Evolutionary conservation across 1,140 invertebrate genomes (phyloP).

Genomic region (Sycophaga agraensis): DNA sequence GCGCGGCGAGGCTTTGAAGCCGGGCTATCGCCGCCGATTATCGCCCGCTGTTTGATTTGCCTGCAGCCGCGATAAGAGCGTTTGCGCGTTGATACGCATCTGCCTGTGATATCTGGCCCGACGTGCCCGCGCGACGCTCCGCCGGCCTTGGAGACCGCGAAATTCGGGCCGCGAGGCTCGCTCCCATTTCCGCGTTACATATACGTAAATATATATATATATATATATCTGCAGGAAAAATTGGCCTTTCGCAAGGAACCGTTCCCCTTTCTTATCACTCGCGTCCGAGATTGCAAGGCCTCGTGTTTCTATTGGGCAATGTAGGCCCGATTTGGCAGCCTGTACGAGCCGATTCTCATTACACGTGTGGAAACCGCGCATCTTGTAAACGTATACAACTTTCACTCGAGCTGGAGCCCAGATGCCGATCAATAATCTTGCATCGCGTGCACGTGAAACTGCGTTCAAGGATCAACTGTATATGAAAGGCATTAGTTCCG

Average conservation of each 20-base stretch:
- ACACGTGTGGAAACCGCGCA: neutral
- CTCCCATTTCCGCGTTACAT: neutral
- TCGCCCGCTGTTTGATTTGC: conserved; percentile 22
- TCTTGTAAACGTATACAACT: neutral
- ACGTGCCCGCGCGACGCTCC: neutral
- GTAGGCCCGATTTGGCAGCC: no score
- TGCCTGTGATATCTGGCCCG: neutral
- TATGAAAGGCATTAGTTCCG: no score
- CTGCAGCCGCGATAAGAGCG: neutral
- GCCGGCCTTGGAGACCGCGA: neutral
- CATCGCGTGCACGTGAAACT: no score
- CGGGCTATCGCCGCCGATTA: conserved; percentile 13
- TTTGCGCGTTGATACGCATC: conserved; percentile 1
- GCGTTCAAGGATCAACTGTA: no score
- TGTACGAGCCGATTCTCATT: neutral
- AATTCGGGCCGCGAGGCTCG: neutral
- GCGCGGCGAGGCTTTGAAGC: conserved; percentile 17
- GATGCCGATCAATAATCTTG: no score
- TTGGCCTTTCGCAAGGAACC: neutral
- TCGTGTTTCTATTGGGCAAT: no score
- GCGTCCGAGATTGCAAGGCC: no score
- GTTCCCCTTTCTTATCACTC: no score
- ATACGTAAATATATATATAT: neutral
- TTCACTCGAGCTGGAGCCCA: neutral
- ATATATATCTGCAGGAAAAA: neutral